Base-by-base conservation (phyloP, 2,888 invertebrate genomes). In the Drosophila nr. perissopoda region DNA sequence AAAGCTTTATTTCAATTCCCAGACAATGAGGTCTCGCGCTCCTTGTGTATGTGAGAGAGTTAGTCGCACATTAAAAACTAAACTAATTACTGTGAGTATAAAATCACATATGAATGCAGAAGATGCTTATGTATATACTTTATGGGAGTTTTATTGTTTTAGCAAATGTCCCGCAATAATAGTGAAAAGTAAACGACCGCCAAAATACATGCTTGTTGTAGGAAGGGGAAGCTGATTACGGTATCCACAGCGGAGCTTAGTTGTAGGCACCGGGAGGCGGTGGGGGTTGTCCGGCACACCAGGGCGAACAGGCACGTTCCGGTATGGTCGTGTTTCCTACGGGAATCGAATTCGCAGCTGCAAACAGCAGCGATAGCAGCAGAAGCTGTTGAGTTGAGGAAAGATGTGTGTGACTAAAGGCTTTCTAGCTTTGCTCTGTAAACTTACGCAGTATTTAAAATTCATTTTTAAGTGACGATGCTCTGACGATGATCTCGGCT, bases 91-190 rank as follows among this genome's bases (percentile, higher is more conserved):
- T 27, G 29, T 61, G 57, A 61, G 54, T 54, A 60, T 13, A 42
- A 56, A 59, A 48, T 25, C 33, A 53, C 42, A 57, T 29, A 46
- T 34, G 49, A 7, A 54, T n/a, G 54, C 27, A 46, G 38, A 51
- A 61, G 49, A 61, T 60, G 59, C 58, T 78, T 81, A 69, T 81
- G 70, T 75, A 79, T 78, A 73, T 70, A 82, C 59, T 82, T 83
- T 76, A 86, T 86, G 66, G 42, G 66, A 71, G 76, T 78, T 75
- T 80, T 82, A 80, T 83, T 86, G 83, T 76, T 83, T 78, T 69
- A 59, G 71, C 68, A 80, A 82, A 79, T 74, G 65, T 65, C 61
- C 57, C 49, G 65, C 75, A 75, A 82, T 84, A 82, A 84, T 81
- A 78, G 66, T 62, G 27, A 52, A 60, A 63, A 73, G 25, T 68